Conservation (phyloP, 2,888 invertebrate genomes). For the Cylindroiulus punctatus region DNA sequence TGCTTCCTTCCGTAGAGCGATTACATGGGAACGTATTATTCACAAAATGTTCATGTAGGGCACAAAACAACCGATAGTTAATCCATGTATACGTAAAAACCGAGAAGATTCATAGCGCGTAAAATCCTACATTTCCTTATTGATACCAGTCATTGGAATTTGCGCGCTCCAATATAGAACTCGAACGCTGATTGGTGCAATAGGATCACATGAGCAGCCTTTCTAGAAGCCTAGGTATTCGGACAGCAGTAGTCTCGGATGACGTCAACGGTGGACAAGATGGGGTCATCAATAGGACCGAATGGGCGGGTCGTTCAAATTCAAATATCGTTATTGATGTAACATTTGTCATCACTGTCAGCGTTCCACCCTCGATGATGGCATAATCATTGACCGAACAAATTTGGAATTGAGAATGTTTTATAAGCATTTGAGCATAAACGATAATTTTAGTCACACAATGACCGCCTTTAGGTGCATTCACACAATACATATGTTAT, state of each 20-base stretch:
- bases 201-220: neutral
- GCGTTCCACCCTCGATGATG: too few relatives aligned
- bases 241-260: neutral
- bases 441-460: too few relatives aligned
- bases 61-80: neutral
- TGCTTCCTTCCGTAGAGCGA: neutral
- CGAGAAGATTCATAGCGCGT: neutral
- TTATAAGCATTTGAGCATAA: too few relatives aligned
- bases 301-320: too few relatives aligned
- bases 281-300: too few relatives aligned
- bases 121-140: neutral
- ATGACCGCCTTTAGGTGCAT: too few relatives aligned
- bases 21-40: neutral
- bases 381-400: too few relatives aligned
- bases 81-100: neutral
- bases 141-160: constrained; percentile 19
- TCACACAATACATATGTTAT: too few relatives aligned
- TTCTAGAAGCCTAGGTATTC: neutral
- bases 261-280: neutral
- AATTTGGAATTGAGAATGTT: too few relatives aligned
- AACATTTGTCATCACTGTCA: too few relatives aligned
- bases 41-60: neutral
- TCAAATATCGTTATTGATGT: too few relatives aligned
- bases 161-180: neutral
- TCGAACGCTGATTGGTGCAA: neutral